Percentiles rank a stretch among this genome's conserved stretches.
Conservation (phyloP, 2,113 vertebrate genomes). For the Cochlearius cochlearius region DNA sequence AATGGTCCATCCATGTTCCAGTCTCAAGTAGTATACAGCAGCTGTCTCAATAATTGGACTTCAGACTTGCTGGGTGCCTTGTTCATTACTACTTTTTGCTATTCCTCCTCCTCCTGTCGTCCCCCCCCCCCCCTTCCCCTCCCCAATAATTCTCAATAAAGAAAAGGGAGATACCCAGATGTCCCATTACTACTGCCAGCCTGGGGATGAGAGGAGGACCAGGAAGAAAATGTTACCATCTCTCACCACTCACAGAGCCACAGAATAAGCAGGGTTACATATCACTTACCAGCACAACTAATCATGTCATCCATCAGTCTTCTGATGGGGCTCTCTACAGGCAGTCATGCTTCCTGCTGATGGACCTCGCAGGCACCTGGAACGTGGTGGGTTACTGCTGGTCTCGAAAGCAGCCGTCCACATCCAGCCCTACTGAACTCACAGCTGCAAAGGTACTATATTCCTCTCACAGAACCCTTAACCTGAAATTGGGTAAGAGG, state of each 20-base stretch:
- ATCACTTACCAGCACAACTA: not conserved
- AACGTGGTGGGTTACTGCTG: not conserved
- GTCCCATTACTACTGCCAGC: not conserved
- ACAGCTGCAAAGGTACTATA: not conserved
- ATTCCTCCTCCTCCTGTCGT: not conserved
- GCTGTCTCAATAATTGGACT: not conserved
- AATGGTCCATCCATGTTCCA: not conserved
- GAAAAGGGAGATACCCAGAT: not conserved
- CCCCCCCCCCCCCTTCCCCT: fast-evolving
- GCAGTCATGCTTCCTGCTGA: not conserved
- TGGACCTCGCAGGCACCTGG: not conserved
- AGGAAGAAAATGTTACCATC: not conserved
- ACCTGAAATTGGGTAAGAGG: not conserved
- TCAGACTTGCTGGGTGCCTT: not conserved
- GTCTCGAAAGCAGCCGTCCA: not conserved
- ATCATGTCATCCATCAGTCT: not conserved
- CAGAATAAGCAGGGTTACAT: not conserved
- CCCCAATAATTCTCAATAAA: not conserved
- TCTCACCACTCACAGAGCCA: not conserved
- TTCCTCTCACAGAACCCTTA: not conserved
- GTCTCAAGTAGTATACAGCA: not conserved
- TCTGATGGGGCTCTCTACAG: not conserved
- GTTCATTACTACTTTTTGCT: not conserved
- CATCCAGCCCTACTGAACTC: not conserved
- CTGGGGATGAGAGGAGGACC: not conserved